Evolutionary conservation across 2,113 vertebrate species (phyloP), one percentile per base, ranked within the genome.

Genomic region (Lontra canadensis): DNA sequence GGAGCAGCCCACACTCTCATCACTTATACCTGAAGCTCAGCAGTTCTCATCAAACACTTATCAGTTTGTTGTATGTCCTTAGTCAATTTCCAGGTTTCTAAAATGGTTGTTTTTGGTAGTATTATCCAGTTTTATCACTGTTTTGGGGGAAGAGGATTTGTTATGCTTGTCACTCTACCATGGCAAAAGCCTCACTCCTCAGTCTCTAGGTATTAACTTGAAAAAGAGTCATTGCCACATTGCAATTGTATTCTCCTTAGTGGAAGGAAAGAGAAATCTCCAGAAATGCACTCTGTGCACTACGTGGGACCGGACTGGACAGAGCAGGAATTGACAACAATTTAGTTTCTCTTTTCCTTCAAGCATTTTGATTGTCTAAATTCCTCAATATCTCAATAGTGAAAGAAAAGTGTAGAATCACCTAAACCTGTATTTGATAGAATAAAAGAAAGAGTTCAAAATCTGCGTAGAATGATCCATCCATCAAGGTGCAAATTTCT

Each of bases 371-470:
- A 59, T 36, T 52, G 61, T 96, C 87, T 82, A 63, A 47, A 90
- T 90, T 89, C 92, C 44, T 25, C 21, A 71, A 4, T 59, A 65
- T 80, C 76, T 90, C 89, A 84, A 87, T 29, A 86, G 49, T 84
- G 74, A 89, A 95, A 90, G 55, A 73, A 39, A 83, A 92, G 36
- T 65, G 6, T 21, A 85, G 7, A 89, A 80, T 95, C 52, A n/a
- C 63, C 59, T 94, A 74, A 73, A 4, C 39, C 71, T 95, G 86
- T 73, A 79, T 83, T 94, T 90, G 79, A 97, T 31, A 76, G 18
- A 88, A 85, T 57, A 90, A 98, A 63, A 82, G 69, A 29, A 84
- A 97, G 86, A 94, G 88, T 83, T 97, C 73, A 90, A 98, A 97
- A 94, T 49, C 97, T 93, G 95, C 49, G 87, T 97, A 88, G 94